These are phyloP conservation scores for Hypothenemus hampei DNA, from an alignment of 1,140 invertebrate species.

Conservation along the genomic window DNA sequence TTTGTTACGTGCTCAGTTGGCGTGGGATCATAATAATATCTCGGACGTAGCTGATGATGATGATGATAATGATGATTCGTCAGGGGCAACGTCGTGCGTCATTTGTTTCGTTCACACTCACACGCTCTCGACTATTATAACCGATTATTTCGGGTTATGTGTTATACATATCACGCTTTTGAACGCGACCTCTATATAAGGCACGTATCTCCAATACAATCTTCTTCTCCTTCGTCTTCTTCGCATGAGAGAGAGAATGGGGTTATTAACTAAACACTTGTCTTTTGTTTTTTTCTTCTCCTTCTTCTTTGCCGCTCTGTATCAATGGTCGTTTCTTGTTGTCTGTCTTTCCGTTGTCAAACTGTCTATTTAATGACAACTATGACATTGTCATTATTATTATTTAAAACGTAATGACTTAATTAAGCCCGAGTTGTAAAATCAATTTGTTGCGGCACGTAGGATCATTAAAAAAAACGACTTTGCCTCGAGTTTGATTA, in stretches of 20 bases:
- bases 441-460: background rate
- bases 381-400: background rate
- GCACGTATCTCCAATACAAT: too few species aligned
- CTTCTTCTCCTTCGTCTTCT: background rate
- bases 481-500: too few species aligned
- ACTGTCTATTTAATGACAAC: too few species aligned
- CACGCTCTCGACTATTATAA: constrained; percentile 1
- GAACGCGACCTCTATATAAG: background rate
- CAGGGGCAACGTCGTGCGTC: background rate
- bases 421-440: background rate
- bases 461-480: too few species aligned
- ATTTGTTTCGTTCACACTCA: background rate
- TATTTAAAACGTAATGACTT: background rate
- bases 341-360: too few species aligned
- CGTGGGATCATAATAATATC: background rate
- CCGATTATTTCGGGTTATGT: constrained; percentile 5
- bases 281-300: too few species aligned
- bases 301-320: too few species aligned
- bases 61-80: constrained; percentile 5
- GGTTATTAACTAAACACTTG: constrained; percentile 7
- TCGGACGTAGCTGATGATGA: too few species aligned
- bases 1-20: constrained; percentile 2
- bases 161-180: constrained; percentile 6
- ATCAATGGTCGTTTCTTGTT: too few species aligned
- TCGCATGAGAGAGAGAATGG: too few species aligned